These are phyloP conservation scores for Aeoliscus strigatus DNA, from an alignment of 2,797 vertebrate species.

Conservation along the genomic window DNA sequence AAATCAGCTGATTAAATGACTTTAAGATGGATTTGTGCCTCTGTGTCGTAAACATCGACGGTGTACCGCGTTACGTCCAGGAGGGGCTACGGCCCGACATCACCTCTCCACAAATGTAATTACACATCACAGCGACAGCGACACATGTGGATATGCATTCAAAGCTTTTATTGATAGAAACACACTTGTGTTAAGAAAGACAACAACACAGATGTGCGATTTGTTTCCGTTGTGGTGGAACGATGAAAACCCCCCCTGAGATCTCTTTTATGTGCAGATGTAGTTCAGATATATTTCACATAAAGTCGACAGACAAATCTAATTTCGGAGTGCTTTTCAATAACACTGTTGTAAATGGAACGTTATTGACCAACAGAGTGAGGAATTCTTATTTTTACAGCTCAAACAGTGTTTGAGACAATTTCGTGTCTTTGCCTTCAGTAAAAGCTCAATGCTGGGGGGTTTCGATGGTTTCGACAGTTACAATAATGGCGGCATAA, in stretches of 20 bases:
- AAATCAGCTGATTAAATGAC: too few relatives aligned
- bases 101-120: too few relatives aligned
- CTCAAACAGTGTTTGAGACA: slow-evolving; percentile 21
- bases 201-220: background rate
- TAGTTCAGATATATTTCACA: slow-evolving; percentile 31
- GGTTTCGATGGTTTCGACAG: slow-evolving; percentile 28
- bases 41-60: too few relatives aligned
- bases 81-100: too few relatives aligned
- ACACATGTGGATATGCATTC: background rate
- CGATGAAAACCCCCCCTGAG: slow-evolving; percentile 1
- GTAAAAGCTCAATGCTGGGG: slow-evolving; percentile 22
- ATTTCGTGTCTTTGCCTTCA: slow-evolving; percentile 16
- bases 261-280: slow-evolving; percentile 33
- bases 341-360: slow-evolving; percentile 38
- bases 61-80: too few relatives aligned
- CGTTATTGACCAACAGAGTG: slow-evolving; percentile 47
- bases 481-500: slow-evolving; percentile 26
- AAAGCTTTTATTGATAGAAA: slow-evolving; percentile 13
- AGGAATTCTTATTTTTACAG: slow-evolving; percentile 32
- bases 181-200: slow-evolving; percentile 7
- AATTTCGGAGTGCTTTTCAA: slow-evolving; percentile 39
- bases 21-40: too few relatives aligned
- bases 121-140: too few relatives aligned
- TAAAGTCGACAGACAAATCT: slow-evolving; percentile 34
- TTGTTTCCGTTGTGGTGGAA: slow-evolving; percentile 3